These are phyloP conservation scores for Mustela nigripes DNA, from an alignment of 2,113 vertebrate genomes.

Conservation along the genomic window DNA sequence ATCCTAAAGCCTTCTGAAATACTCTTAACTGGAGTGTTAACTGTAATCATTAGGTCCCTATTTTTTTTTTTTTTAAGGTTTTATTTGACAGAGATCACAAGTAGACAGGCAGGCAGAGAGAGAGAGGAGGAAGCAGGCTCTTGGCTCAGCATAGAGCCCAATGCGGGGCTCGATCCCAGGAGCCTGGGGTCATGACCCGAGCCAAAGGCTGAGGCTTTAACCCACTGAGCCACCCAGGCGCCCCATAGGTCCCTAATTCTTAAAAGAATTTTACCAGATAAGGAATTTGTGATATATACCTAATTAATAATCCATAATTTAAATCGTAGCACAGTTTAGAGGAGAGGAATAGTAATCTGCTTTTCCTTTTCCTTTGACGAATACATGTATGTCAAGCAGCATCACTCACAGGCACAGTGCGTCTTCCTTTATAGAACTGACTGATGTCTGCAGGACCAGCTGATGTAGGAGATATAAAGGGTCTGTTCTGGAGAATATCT, in stretches of 20 bases:
- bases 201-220: too few species aligned
- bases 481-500: not conserved
- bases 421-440: not conserved
- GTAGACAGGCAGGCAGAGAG: too few species aligned
- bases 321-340: not conserved
- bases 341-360: not conserved
- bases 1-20: constrained; percentile 3
- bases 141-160: too few species aligned
- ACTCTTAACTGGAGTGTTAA: not conserved
- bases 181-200: too few species aligned
- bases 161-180: too few species aligned
- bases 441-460: not conserved
- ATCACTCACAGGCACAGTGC: not conserved
- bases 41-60: not conserved
- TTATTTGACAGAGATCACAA: too few species aligned
- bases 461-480: not conserved
- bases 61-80: not conserved
- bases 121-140: too few species aligned
- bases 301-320: constrained; percentile 16
- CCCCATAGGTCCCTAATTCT: not conserved
- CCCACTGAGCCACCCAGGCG: too few species aligned
- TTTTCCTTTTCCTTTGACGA: not conserved
- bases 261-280: constrained; percentile 33
- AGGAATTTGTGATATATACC: not conserved
- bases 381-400: not conserved